Conservation (phyloP, 2,888 invertebrate species). For the Drosophila paracracens region DNA sequence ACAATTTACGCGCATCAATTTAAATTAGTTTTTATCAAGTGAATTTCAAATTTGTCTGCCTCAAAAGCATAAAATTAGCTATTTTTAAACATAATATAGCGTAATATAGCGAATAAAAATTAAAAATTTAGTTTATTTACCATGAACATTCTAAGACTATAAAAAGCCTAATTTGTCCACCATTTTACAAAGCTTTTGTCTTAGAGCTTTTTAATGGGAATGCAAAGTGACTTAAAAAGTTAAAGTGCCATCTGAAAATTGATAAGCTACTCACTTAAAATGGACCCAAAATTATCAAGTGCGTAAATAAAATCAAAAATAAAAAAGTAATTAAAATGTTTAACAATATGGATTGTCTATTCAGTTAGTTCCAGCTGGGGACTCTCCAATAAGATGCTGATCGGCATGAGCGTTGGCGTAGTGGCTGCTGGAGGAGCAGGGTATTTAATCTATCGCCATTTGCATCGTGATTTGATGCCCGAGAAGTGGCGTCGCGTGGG, state of each 20-base stretch:
- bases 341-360: too few relatives aligned
- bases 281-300: constrained; percentile 16
- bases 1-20: background rate
- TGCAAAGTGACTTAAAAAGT: constrained; percentile 4
- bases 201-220: constrained; percentile 6
- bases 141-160: background rate
- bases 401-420: constrained; percentile 69
- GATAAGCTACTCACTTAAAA: constrained; percentile 11
- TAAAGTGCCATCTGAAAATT: background rate
- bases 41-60: background rate
- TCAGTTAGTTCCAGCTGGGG: constrained; percentile 24
- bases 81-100: background rate
- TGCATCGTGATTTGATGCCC: constrained; percentile 76
- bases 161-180: background rate
- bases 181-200: constrained; percentile 23
- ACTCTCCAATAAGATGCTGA: constrained; percentile 31
- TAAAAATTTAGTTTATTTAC: background rate
- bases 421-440: constrained; percentile 67
- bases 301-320: background rate
- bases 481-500: constrained; percentile 82
- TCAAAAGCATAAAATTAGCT: background rate
- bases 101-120: background rate
- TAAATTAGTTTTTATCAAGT: background rate
- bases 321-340: background rate
- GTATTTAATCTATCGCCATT: constrained; percentile 68